Percentiles rank a stretch among this genome's conserved stretches.
phyloP scores from a whole-genome alignment of 2,888 invertebrate species.

The Lasius platythorax region DNA sequence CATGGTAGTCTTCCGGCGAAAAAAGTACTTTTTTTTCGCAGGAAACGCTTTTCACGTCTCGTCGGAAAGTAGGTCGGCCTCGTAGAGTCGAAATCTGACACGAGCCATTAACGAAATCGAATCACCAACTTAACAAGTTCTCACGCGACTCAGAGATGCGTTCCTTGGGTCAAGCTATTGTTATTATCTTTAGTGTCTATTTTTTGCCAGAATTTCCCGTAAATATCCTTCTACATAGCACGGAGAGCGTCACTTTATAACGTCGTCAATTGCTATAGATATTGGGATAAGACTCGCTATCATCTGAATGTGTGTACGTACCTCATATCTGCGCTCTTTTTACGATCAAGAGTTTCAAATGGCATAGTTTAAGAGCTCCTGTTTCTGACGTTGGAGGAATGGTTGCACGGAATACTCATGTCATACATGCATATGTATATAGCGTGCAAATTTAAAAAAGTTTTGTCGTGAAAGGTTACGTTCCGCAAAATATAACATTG shows the following conservation, averaged over 20 bases:
- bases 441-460: background rate
- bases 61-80: slow-evolving; percentile 55
- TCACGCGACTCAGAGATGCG: slow-evolving; percentile 14
- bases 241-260: background rate
- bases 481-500: background rate
- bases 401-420: background rate
- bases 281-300: background rate
- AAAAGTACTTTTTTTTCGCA: background rate
- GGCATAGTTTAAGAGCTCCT: background rate
- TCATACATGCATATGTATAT: background rate
- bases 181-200: slow-evolving; percentile 18
- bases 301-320: background rate
- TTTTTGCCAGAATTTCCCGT: background rate
- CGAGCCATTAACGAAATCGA: slow-evolving; percentile 66
- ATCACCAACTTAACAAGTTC: slow-evolving; percentile 55
- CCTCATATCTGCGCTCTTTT: background rate
- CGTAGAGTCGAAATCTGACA: slow-evolving; percentile 61
- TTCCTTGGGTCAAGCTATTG: slow-evolving; percentile 20
- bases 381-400: background rate
- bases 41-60: background rate
- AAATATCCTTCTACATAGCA: too few relatives aligned
- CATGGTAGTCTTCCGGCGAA: background rate
- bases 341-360: background rate
- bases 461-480: background rate
- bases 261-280: background rate